Evolutionary conservation across 2,888 invertebrate species (phyloP), one percentile per base, ranked within the genome.

Genomic region (Agrenia bidenticulata): DNA sequence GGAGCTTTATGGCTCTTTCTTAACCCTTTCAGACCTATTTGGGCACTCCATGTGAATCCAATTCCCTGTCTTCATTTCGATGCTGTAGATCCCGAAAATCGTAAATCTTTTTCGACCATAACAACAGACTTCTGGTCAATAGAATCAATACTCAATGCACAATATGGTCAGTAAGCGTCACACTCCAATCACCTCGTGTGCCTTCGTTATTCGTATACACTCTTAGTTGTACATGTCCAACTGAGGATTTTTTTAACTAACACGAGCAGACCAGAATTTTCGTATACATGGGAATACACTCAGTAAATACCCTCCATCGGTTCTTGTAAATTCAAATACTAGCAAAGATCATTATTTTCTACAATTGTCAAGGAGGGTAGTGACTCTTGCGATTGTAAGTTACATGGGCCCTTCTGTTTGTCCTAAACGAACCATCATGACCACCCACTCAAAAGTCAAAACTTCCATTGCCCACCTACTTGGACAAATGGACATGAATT

Each of bases 371-470:
- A 45, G n/a, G 15, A 45, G 45, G 45, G 19, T 45, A 45, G 19
- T n/a, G 9, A 45, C 45, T 45, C 19, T 45, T 45, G 15, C 15
- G 45, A 45, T 45, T 15, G n/a, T 26, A 26, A 19, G 5, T 51
- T 5, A 65, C 63, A 74, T 62, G 67, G 72, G 66, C 59, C 70
- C 70, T 69, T 67, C 66, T 74, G 71, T 73, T 65, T 67, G 68
- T 58, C 66, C 67, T 70, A 66, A 73, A 73, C 65, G 70, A 73
- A 70, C 63, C 73, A 68, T 70, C 62, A 64, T 73, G 75, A 75
- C 75, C 75, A 75, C 75, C 75, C 75, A 75, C 70, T 67, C 71
- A 65, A 73, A 56, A 71, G 72, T 73, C 73, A 73, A 66, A 75
- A 75, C 69, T 71, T 71, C 58, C 67, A 70, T 71, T 73, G 75